Base-by-base conservation (phyloP, 2,888 invertebrate genomes). In the Cryptus viduatorius region DNA sequence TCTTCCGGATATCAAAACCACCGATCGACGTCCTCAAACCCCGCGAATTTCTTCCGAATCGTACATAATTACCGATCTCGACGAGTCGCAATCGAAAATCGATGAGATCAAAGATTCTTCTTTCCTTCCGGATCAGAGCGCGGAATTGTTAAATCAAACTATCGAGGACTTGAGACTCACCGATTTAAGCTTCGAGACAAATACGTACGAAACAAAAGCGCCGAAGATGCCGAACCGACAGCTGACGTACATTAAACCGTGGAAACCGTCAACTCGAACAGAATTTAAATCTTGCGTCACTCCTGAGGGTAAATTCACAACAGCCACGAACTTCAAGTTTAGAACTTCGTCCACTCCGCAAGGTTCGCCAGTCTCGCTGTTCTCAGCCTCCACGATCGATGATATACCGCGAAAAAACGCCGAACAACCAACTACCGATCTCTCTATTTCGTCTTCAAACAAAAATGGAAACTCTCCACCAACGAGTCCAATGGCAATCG, bases 301-400 rank as follows among this genome's bases (percentile, higher is more conserved):
- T 10, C 56, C 67, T 5, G 44, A 56, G 4, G 61, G 42, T 8
- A 77, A 76, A 16, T 72, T 73, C 44, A 12, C 77, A 3, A 31
- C 2, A 24, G 48, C 42, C 0, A 48, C 31, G 14, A 76, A 5
- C 1, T 81, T 86, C 44, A 75, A 77, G 4, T 8, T 79, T 1
- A 72, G 75, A 0, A 50, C 83, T 1, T 16, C 72, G 5, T 87
- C 87, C 1, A 85, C 79, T 0, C 86, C 86, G 0, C 78, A 86
- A 14, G 65, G 7, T 31, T 19, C 73, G 7, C 68, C 7, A 12
- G 59, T 8, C 7, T 46, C 12, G 31, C 44, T 4, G 1, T 80
- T 83, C 68, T 79, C 79, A 0, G 79, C 68, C 2, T 77, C 73
- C 12, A 19, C 10, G 16, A 37, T 61, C n/a, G 46, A 50, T 0